Base-by-base conservation (phyloP, 2,797 vertebrate species). In the Pristis pectinata region DNA sequence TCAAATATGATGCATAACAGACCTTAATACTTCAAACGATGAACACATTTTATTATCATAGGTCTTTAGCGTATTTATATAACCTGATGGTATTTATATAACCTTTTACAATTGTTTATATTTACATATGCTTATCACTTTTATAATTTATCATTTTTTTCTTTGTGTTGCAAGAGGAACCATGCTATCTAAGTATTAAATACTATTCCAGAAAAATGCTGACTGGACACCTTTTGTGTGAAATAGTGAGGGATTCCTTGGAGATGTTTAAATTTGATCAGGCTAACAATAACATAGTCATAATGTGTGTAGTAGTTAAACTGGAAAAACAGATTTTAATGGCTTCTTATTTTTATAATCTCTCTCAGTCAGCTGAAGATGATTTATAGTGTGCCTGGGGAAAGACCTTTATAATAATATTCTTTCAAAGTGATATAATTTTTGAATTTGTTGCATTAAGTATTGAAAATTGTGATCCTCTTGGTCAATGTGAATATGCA, bases 91-190 rank as follows among this genome's bases (percentile, higher is more conserved):
- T 72, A 72, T 72, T 72, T 24, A 72, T 72, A 0, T 37, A 17
- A 37, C 77, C 19, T 37, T 8, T 17, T 91, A 56, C 1, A n/a
- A 56, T 59, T 59, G 34, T 89, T n/a, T 61, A 77, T 77, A 15
- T 89, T 89, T 87, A 87, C 53, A 59, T 85, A 9, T 56, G 82
- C 24, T 79, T 82, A 82, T 85, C 82, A 56, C 56, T 30, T 85
- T 24, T 24, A 27, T 24, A 24, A 72, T 24, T 72, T 72, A 72
- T 72, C 72, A 2, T 72, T 72, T 72, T 34, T 87, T 79, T 79
- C 41, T 44, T 70, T 70, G 89, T 70, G 19, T n/a, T 70, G 64
- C 67, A 70, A 93, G 22, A 1, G 61, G 61, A 67, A 15, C 8
- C 53, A 61, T n/a, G 30, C 13, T 59, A 30, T 64, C 22, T 41